Evolutionary conservation across 2,797 vertebrate species (phyloP), one percentile per base, ranked within the genome.

Genomic region (Eleutherodactylus coqui): DNA sequence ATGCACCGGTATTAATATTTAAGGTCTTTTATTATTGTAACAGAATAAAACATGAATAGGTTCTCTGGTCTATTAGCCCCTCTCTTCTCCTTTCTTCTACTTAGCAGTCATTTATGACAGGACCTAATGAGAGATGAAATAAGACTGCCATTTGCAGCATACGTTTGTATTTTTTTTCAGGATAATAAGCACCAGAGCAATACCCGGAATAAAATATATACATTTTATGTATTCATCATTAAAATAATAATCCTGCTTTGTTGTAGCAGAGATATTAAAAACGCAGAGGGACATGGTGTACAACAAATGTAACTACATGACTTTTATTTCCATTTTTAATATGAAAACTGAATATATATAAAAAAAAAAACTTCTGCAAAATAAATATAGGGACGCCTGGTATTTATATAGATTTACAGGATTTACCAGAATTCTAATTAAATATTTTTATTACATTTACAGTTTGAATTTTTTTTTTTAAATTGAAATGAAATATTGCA

Each of bases 1-100:
- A 90, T 89, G 86, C 86, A 88, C 80, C 69, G 88, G 89, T 90
- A 91, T 92, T 90, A 92, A 88, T 90, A 88, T 89, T 88, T 89
- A 90, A 89, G 85, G 90, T 89, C 79, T 90, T 88, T 87, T 89
- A 79, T 89, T 89, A 85, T 81, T 92, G 75, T 87, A 90, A 88
- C 90, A 43, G 75, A 93, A 89, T 90, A 90, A 91, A 90, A 90
- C 84, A 88, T 38, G 4, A 90, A 88, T 88, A 47, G 7, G 38
- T 81, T 88, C 77, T 77, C 60, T 79, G 84, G 27, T 86, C 85
- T 90, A 47, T 90, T 89, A 89, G 70, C 19, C 11, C 47, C 64
- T 82, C 60, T 76, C 75, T 0, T 13, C 24, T 75, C 67, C 43
- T 69, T 87, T 84, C 55, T 84, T 87, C 82, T 80, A 80, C 82